Evolutionary conservation across 2,113 vertebrate genomes (phyloP).

Genomic region (Cettia cetti): DNA sequence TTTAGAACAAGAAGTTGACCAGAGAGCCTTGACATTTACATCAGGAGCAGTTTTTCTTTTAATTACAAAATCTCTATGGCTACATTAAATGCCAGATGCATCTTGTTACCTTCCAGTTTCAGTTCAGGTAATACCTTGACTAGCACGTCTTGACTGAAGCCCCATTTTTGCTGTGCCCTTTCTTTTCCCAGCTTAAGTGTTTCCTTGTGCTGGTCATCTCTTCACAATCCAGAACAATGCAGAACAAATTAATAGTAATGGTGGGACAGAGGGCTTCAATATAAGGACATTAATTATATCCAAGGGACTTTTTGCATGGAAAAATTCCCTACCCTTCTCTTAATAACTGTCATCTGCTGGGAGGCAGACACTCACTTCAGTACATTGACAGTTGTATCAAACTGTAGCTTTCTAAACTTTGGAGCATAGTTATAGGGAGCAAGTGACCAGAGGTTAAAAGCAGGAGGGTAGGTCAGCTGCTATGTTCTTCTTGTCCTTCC

Average conservation of each 20-base stretch:
- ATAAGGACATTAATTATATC: not conserved
- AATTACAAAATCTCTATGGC: constrained; percentile 14
- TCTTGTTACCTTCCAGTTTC: constrained; percentile 16
- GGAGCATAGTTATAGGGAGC: rapidly evolving
- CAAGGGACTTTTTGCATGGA: not conserved
- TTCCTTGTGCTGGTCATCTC: not conserved
- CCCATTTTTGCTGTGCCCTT: not conserved
- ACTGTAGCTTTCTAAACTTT: not conserved
- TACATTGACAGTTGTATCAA: not conserved
- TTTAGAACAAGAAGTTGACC: not conserved
- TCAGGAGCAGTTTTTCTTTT: constrained; percentile 21
- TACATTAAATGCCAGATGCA: constrained; percentile 37
- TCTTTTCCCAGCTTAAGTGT: not conserved
- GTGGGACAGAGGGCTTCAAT: not conserved
- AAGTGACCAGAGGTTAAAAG: not conserved
- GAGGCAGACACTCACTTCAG: not conserved
- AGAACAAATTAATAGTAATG: not conserved
- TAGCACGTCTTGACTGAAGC: not conserved
- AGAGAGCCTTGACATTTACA: constrained; percentile 7
- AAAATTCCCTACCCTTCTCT: not conserved
- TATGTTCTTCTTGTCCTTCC: not conserved
- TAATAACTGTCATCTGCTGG: not conserved
- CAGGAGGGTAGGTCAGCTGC: not conserved
- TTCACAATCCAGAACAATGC: not conserved
- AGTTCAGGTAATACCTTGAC: not conserved